phyloP scores from a whole-genome alignment of 2,797 vertebrate genomes.

The Pachyuromys duprasi region DNA sequence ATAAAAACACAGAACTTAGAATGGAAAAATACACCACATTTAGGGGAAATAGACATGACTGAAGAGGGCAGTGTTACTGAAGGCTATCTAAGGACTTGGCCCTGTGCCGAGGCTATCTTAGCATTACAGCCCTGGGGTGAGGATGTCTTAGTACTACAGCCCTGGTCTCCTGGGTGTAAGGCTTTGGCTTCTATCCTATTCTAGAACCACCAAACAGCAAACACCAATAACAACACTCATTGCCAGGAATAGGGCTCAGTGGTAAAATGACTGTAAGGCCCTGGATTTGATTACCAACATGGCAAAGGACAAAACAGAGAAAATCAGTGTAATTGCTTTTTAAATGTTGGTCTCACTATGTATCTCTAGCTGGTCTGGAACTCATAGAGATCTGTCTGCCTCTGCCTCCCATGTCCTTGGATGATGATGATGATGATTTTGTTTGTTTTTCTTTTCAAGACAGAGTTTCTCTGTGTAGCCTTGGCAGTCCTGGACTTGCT shows the following conservation, averaged over 20 bases:
- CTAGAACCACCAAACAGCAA: not conserved
- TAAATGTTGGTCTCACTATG: not conserved
- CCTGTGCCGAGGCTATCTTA: not conserved
- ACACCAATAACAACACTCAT: not conserved
- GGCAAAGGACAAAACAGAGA: not conserved
- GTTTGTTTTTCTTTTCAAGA: no score
- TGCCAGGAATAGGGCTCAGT: not conserved
- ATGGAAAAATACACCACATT: not conserved
- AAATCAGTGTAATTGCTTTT: not conserved
- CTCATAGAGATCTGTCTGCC: not conserved
- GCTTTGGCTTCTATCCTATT: not conserved
- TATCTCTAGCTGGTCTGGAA: not conserved
- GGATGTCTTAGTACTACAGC: not conserved
- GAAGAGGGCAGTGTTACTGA: rapidly evolving
- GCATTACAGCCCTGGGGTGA: not conserved
- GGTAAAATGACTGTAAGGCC: not conserved
- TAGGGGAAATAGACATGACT: not conserved
- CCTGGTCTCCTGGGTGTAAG: not conserved
- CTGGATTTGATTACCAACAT: not conserved
- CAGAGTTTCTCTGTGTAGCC: no score
- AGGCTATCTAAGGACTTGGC: not conserved
- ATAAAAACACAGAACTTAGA: not conserved
- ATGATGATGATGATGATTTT: not conserved
- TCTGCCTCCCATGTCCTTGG: not conserved
- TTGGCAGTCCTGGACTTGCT: no score